These are phyloP conservation scores for Smittia sp. DNA, from an alignment of 2,888 invertebrate genomes.

Conservation along the genomic window DNA sequence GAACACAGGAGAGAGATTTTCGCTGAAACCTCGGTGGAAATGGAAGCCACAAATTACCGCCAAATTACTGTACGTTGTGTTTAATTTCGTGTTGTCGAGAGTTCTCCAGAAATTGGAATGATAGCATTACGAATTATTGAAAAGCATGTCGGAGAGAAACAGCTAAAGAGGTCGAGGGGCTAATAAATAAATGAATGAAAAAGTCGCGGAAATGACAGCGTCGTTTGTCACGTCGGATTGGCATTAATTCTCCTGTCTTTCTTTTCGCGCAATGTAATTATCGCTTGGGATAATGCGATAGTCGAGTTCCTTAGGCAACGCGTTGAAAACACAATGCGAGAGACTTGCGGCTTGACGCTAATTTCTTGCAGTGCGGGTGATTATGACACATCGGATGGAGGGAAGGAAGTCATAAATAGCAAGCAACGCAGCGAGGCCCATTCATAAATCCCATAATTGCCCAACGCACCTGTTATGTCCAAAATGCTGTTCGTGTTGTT, in stretches of 20 bases:
- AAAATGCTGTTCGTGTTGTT: conserved; percentile 60
- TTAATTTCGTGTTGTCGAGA: too few species aligned
- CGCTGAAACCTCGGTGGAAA: too few species aligned
- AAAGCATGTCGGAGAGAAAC: too few species aligned
- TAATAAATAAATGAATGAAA: neutral
- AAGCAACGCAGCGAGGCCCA: neutral
- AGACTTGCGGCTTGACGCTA: neutral
- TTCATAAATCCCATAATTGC: neutral
- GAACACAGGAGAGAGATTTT: too few species aligned
- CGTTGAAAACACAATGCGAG: neutral
- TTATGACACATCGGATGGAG: conserved; percentile 21
- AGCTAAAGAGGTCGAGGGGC: too few species aligned
- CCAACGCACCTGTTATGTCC: conserved; percentile 35
- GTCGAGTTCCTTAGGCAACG: neutral
- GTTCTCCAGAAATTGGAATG: too few species aligned
- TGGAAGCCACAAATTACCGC: too few species aligned
- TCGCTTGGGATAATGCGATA: neutral
- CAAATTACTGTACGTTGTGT: too few species aligned
- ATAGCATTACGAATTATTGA: too few species aligned
- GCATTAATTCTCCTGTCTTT: neutral
- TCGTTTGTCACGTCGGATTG: too few species aligned
- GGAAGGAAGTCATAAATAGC: conserved; percentile 27
- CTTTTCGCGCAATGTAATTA: neutral
- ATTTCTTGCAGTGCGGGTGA: neutral
- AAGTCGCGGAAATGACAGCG: neutral